A percentile compares a stretch with the other conserved stretches of the same genome.
Evolutionary conservation across 2,797 vertebrate genomes (phyloP).

Genomic region (Acomys russatus): DNA sequence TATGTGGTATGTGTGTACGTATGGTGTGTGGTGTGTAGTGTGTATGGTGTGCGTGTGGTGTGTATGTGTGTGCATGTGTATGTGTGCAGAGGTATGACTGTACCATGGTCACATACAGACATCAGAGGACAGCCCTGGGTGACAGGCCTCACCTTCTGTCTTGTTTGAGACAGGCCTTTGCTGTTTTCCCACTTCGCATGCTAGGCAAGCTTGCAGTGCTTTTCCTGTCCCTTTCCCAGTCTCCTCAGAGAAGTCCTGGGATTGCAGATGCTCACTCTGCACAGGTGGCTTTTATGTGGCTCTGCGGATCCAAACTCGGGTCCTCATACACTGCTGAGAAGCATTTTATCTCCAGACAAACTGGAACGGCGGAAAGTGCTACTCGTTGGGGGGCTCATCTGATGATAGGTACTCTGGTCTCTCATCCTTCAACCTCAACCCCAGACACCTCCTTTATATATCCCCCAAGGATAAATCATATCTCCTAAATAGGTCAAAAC

Average conservation of each 20-base stretch:
- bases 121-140: neutral
- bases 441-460: conserved; percentile 9
- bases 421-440: neutral
- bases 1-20: too few species aligned
- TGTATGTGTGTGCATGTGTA: too few species aligned
- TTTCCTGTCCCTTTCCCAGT: neutral
- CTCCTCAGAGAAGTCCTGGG: neutral
- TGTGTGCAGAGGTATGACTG: neutral
- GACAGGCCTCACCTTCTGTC: neutral
- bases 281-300: neutral
- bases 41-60: neutral
- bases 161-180: neutral
- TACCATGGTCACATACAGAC: neutral
- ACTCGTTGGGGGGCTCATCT: neutral
- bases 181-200: neutral
- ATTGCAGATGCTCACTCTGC: neutral
- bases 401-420: neutral
- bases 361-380: neutral
- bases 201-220: neutral
- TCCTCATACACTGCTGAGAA: neutral
- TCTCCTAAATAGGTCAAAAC: conserved; percentile 33
- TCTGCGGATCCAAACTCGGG: neutral
- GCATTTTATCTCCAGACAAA: neutral
- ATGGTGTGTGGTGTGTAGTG: too few species aligned
- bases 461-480: conserved; percentile 50